phyloP scores from a whole-genome alignment of 2,797 vertebrate genomes.

The Macroramphosus scolopax region DNA sequence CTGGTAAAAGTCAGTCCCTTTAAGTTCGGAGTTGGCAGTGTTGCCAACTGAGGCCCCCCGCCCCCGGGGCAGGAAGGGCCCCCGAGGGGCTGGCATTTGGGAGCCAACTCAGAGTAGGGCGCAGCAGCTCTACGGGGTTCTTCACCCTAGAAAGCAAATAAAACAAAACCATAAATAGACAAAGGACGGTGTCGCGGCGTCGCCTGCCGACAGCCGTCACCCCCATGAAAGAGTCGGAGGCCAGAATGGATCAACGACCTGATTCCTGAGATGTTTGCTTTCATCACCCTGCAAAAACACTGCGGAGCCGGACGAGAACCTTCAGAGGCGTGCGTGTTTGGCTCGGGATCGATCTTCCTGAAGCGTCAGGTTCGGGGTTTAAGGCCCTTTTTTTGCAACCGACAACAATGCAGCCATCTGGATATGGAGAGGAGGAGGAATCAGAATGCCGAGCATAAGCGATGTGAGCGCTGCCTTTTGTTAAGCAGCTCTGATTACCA shows the following conservation, averaged over 20 bases:
- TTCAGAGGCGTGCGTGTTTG: conserved; percentile 3
- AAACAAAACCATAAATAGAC: conserved; percentile 42
- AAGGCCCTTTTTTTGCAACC: conserved; percentile 32
- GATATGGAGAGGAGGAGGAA: conserved; percentile 59
- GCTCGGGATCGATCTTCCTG: too few species aligned
- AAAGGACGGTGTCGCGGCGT: conserved; percentile 11
- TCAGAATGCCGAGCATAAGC: conserved; percentile 58
- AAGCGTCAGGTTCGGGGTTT: conserved; percentile 14
- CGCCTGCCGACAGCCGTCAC: too few species aligned
- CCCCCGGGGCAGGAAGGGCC: conserved; percentile 62
- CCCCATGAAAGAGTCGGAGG: conserved; percentile 20
- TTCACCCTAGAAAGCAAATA: conserved; percentile 28
- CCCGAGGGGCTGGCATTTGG: conserved; percentile 72
- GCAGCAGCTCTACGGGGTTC: conserved; percentile 40
- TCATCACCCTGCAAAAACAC: conserved; percentile 3
- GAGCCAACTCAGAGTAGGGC: conserved; percentile 49
- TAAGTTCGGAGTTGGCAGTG: conserved; percentile 59
- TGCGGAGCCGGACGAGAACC: too few species aligned
- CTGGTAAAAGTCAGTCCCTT: conserved; percentile 69
- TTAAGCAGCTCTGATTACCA: conserved; percentile 71
- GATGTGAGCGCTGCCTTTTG: conserved; percentile 65
- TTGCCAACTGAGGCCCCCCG: conserved; percentile 62
- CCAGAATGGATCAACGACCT: conserved; percentile 1
- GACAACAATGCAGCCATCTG: conserved; percentile 71
- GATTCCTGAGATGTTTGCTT: neutral